Evolutionary conservation across 2,797 vertebrate genomes (phyloP).

Genomic region (Ceyx erithaca): DNA sequence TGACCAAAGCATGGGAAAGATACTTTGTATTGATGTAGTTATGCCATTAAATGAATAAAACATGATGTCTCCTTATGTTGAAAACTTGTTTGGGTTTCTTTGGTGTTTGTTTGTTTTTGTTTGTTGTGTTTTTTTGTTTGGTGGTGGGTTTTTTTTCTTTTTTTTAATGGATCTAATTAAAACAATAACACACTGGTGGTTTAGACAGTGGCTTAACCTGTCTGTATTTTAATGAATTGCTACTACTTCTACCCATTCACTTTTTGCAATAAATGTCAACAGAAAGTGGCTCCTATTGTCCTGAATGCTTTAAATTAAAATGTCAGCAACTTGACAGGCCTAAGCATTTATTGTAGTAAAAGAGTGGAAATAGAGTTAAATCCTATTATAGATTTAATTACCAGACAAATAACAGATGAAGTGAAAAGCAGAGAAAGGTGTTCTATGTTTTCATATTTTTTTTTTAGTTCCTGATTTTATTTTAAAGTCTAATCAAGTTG

Average conservation of each 20-base stretch:
- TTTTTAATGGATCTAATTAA: neutral
- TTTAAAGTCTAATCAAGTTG: neutral
- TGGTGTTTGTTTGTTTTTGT: too few relatives aligned
- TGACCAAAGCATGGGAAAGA: neutral
- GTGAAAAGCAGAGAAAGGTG: neutral
- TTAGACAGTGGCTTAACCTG: neutral
- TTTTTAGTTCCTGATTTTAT: neutral
- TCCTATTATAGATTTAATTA: neutral
- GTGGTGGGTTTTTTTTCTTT: too few relatives aligned
- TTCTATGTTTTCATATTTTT: neutral
- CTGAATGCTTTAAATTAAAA: neutral
- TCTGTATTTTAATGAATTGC: neutral
- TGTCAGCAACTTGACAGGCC: neutral
- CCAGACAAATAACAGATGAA: neutral
- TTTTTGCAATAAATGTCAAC: constrained; percentile 14
- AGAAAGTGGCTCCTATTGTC: neutral
- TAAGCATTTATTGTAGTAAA: neutral
- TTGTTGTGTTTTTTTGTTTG: too few relatives aligned
- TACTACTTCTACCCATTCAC: neutral
- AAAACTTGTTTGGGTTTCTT: neutral
- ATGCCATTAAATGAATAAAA: neutral
- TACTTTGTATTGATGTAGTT: neutral
- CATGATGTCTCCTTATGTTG: neutral
- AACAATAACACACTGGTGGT: constrained; percentile 4
- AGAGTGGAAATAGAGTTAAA: neutral